These are phyloP conservation scores for Tokudaia tokunoshimensis DNA, from an alignment of 2,797 vertebrate genomes.

Conservation along the genomic window DNA sequence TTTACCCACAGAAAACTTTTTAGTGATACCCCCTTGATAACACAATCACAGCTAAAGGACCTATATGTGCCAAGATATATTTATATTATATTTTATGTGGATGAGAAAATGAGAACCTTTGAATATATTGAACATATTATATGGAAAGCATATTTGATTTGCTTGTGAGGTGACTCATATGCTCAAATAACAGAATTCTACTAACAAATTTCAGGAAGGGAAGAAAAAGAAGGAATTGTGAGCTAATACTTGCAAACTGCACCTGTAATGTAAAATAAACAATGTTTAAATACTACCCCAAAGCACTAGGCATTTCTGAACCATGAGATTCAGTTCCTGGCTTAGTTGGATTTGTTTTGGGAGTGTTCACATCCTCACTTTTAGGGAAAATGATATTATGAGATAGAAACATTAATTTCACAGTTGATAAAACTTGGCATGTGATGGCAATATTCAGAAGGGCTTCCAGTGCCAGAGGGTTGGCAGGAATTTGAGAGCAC, in stretches of 20 bases:
- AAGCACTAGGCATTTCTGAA: slow-evolving; percentile 68
- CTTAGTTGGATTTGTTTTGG: slow-evolving; percentile 56
- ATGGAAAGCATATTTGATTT: slow-evolving; percentile 31
- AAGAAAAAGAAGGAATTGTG: slow-evolving; percentile 38
- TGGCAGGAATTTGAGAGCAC: slow-evolving; percentile 44
- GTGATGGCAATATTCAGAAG: slow-evolving; percentile 61
- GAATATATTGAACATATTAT: not conserved
- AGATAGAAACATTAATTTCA: slow-evolving; percentile 86
- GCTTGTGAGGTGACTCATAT: not conserved
- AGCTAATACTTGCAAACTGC: not conserved
- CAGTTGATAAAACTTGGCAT: slow-evolving; percentile 81
- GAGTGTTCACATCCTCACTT: slow-evolving; percentile 42
- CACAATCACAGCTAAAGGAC: not conserved
- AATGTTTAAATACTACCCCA: slow-evolving; percentile 66
- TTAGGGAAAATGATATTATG: slow-evolving; percentile 72
- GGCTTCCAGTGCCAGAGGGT: slow-evolving; percentile 52
- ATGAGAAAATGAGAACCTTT: not conserved
- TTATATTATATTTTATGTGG: not conserved
- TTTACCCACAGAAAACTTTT: slow-evolving; percentile 3
- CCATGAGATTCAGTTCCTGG: slow-evolving; percentile 68
- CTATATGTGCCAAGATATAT: not conserved
- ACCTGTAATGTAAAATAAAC: slow-evolving; percentile 72
- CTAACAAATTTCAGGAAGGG: slow-evolving; percentile 46
- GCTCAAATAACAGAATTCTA: slow-evolving; percentile 1
- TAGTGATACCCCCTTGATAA: not conserved